Base-by-base conservation (phyloP, 2,888 invertebrate genomes). In the Machimus rusticus region DNA sequence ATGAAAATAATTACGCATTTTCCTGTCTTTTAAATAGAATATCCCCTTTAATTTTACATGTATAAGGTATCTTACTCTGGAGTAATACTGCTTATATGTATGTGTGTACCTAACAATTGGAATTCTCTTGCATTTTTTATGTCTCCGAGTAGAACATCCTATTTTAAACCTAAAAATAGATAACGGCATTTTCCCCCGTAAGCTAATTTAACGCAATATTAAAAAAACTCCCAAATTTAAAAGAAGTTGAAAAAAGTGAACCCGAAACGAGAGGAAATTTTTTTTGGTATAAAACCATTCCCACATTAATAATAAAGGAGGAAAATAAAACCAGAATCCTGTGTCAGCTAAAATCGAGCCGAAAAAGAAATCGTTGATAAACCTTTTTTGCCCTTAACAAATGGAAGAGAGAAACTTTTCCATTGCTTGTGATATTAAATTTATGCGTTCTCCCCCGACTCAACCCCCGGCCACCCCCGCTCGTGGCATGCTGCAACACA, bases 361-460 rank as follows among this genome's bases (percentile, higher is more conserved):
- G 23, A 84, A 66, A 82, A 66, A 66, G 66, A 66, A 28, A 43
- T n/a, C 57, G 66, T 37, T 37, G 37, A 76, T 76, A 86, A 86
- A 74, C 76, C 46, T 86, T 74, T 76, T 86, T 74, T 66, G n/a
- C 46, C 66, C 74, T 51, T 31, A 46, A 86, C 74, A 86, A 86
- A 86, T 74, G 74, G 76, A 86, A 85, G 43, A 66, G 66, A 57
- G 74, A 85, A 74, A 74, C 74, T 74, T 84, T 84, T 74, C 74
- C 74, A 86, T 74, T 86, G 51, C 28, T 76, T 46, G 34, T 46
- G 46, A 86, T 86, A 66, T 86, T 23, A 86, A 86, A 86, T 86
- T 86, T 86, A 74, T 76, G 43, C 74, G 85, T 43, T 74, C 37
- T 76, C 14, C 34, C 46, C 28, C 12, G 14, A 19, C 19, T 9